Evolutionary conservation across 2,888 invertebrate species (phyloP).

Genomic region (Microplitis deprimator): DNA sequence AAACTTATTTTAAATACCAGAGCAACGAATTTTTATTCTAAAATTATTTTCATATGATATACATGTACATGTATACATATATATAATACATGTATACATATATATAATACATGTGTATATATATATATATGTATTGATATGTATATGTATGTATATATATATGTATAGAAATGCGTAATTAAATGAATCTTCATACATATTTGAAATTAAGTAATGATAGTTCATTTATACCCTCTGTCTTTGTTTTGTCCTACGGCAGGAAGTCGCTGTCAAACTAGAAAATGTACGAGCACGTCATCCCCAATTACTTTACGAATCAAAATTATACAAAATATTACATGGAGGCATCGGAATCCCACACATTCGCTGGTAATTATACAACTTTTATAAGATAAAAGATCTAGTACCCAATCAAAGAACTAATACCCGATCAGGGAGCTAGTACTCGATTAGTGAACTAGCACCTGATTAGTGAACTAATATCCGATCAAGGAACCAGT

Average conservation of each 20-base stretch:
- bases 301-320: constrained; percentile 98
- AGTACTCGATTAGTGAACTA: too few species aligned
- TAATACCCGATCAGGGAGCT: not conserved
- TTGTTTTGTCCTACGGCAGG: constrained; percentile 74
- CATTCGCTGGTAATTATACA: constrained; percentile 77
- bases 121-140: not conserved
- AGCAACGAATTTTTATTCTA: too few species aligned
- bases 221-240: not conserved
- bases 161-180: not conserved
- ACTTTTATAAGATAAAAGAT: constrained; percentile 8
- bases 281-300: constrained; percentile 97
- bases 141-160: not conserved
- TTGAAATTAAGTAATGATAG: not conserved
- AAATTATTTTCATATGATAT: not conserved
- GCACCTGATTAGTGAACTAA: not conserved
- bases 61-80: not conserved
- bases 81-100: not conserved
- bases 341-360: constrained; percentile 98
- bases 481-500: not conserved
- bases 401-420: not conserved
- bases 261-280: constrained; percentile 99
- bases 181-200: not conserved
- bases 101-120: not conserved
- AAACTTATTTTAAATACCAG: not conserved
- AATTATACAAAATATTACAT: constrained; percentile 98